A percentile compares a stretch with the other conserved stretches of the same genome.
Evolutionary conservation across 2,888 invertebrate species (phyloP).

Genomic region (Drosophila histrio): DNA sequence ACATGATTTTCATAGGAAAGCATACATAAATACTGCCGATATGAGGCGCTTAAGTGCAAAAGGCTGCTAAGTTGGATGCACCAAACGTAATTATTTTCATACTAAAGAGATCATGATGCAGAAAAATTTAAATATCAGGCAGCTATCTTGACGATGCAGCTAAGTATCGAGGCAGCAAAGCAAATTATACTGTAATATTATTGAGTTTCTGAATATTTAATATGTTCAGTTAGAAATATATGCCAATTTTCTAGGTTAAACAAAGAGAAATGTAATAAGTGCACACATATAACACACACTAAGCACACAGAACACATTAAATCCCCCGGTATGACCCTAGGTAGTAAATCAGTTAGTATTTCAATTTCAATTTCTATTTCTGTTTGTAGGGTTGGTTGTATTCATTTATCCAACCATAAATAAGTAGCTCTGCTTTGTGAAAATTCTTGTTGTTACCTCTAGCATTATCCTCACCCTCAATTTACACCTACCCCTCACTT

Average conservation of each 20-base stretch:
- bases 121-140: too few relatives aligned
- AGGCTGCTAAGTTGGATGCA: too few relatives aligned
- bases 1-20: too few relatives aligned
- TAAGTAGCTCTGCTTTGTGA: constrained; percentile 15
- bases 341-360: constrained; percentile 16
- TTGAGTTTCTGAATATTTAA: neutral
- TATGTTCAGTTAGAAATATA: neutral
- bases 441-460: constrained; percentile 2
- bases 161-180: too few relatives aligned
- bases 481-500: neutral
- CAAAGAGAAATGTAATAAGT: neutral
- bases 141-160: too few relatives aligned
- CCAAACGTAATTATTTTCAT: too few relatives aligned
- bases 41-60: too few relatives aligned
- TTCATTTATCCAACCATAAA: constrained; percentile 23
- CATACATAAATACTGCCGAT: too few relatives aligned
- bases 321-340: neutral
- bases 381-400: neutral
- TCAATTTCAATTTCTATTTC: neutral
- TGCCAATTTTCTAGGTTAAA: neutral
- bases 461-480: constrained; percentile 8
- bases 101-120: too few relatives aligned
- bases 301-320: neutral
- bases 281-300: neutral
- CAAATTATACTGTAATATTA: too few relatives aligned